Percentiles rank a stretch among this genome's conserved stretches.
phyloP scores from a whole-genome alignment of 2,113 vertebrate genomes.

The Gymnocephalus cernua region DNA sequence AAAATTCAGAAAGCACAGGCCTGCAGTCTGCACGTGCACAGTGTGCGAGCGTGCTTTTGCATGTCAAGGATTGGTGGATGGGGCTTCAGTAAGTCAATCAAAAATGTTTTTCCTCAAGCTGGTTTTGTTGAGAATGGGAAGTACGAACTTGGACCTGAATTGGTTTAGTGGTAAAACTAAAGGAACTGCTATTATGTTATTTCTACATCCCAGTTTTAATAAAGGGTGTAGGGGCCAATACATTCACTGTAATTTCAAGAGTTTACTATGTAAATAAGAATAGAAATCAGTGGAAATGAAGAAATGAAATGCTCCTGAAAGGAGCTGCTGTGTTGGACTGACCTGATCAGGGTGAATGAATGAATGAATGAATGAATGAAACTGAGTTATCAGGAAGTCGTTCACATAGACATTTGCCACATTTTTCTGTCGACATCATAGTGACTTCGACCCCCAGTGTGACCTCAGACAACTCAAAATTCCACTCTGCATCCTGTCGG shows the following conservation, averaged over 20 bases:
- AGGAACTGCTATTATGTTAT: background rate
- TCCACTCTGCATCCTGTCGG: conserved; percentile 22
- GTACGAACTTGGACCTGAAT: background rate
- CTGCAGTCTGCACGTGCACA: background rate
- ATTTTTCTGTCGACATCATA: background rate
- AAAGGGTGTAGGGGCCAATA: background rate
- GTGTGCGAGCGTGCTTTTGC: background rate
- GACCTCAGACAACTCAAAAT: conserved; percentile 43
- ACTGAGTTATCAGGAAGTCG: conserved; percentile 2
- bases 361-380: conserved; percentile 10
- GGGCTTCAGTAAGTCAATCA: background rate
- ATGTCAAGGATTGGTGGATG: background rate
- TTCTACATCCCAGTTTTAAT: conserved; percentile 10
- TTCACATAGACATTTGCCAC: conserved; percentile 8
- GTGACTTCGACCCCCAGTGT: background rate
- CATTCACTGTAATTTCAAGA: background rate
- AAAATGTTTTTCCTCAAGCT: conserved; percentile 2
- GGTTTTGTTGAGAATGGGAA: background rate
- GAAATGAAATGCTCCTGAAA: background rate
- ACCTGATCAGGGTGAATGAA: background rate
- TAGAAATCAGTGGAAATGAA: background rate
- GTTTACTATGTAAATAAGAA: background rate
- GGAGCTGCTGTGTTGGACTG: background rate
- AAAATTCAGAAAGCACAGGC: background rate
- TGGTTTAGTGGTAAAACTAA: conserved; percentile 3